phyloP scores from a whole-genome alignment of 2,888 invertebrate genomes.

The Aleiodes alternator region DNA sequence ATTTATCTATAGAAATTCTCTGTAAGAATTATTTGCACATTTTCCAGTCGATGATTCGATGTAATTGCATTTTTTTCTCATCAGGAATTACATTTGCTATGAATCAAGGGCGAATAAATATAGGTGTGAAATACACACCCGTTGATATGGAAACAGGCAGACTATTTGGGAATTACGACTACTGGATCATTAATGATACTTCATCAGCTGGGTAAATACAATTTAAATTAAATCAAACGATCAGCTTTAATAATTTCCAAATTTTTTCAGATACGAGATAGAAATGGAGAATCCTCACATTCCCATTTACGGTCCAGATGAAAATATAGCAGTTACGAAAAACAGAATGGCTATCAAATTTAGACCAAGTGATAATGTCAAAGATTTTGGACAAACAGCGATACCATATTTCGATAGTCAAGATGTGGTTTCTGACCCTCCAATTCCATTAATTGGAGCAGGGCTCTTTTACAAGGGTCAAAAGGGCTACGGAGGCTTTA shows the following conservation, averaged over 20 bases:
- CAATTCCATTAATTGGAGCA: constrained; percentile 10
- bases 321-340: not conserved
- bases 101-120: not conserved
- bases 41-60: no score
- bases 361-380: constrained; percentile 8
- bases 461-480: constrained; percentile 18
- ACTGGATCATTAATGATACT: not conserved
- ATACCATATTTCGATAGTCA: constrained; percentile 1
- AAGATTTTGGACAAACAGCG: constrained; percentile 28
- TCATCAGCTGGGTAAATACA: not conserved
- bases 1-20: no score
- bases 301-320: not conserved
- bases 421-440: not conserved
- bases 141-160: not conserved
- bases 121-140: not conserved
- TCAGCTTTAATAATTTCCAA: not conserved
- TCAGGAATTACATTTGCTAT: constrained; percentile 15
- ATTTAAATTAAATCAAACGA: not conserved
- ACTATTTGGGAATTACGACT: not conserved
- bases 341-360: not conserved
- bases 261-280: constrained; percentile 1
- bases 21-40: no score
- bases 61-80: no score
- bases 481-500: not conserved
- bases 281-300: not conserved